Evolutionary conservation across 2,113 vertebrate species (phyloP).

Genomic region (Agelaius phoeniceus): DNA sequence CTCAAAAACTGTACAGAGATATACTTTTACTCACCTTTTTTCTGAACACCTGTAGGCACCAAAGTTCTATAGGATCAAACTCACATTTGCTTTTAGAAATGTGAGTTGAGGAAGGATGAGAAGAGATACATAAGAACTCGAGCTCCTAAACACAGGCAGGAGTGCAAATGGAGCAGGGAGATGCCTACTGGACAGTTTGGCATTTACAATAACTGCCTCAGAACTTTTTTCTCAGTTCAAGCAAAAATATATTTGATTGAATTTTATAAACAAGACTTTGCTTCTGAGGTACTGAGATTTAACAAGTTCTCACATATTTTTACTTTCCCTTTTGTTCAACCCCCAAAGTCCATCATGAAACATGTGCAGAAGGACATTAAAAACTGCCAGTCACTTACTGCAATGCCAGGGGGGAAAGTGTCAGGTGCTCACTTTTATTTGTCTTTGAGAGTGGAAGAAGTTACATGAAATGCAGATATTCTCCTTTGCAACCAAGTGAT

Average conservation of each 20-base stretch:
- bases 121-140: background rate
- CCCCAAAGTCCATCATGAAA: slow-evolving; percentile 44
- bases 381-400: slow-evolving; percentile 60
- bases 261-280: slow-evolving; percentile 25
- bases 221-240: slow-evolving; percentile 20
- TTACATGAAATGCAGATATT: slow-evolving; percentile 64
- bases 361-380: slow-evolving; percentile 52
- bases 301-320: slow-evolving; percentile 20
- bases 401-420: slow-evolving; percentile 57
- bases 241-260: slow-evolving; percentile 1
- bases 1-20: background rate
- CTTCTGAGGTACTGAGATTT: slow-evolving; percentile 34
- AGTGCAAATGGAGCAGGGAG: background rate
- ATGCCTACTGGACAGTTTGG: background rate
- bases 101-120: background rate
- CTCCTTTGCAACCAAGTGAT: slow-evolving; percentile 62
- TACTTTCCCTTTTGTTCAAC: slow-evolving; percentile 18
- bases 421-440: slow-evolving; percentile 67
- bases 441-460: slow-evolving; percentile 61
- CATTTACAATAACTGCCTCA: background rate
- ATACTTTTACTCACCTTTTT: slow-evolving; percentile 29
- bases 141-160: background rate
- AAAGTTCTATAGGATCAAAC: background rate
- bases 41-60: slow-evolving; percentile 38
- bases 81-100: background rate